Conservation (phyloP, 2,888 invertebrate genomes). For the Hemistola chrysoprasaria region DNA sequence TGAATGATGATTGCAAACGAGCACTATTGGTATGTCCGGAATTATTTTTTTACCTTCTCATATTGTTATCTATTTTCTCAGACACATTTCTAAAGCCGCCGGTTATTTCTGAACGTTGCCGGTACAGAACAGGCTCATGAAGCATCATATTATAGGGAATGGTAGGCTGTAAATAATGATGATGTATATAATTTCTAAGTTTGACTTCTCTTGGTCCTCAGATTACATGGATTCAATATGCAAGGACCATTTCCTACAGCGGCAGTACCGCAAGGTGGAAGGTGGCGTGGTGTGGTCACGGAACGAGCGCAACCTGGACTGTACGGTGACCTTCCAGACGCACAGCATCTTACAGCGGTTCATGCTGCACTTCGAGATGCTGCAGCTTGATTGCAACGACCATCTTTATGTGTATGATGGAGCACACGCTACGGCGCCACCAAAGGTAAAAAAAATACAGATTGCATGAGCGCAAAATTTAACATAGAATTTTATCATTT, state of each 20-base stretch:
- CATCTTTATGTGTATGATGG: conserved; percentile 96
- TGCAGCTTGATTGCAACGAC: conserved; percentile 96
- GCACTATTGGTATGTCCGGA: conserved; percentile 1
- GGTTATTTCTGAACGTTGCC: too few relatives aligned
- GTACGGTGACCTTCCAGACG: conserved; percentile 96
- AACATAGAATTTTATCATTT: too few relatives aligned
- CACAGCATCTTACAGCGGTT: conserved; percentile 96
- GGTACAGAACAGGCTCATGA: too few relatives aligned
- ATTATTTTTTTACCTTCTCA: too few relatives aligned
- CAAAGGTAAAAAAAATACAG: conserved; percentile 94
- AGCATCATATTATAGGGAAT: too few relatives aligned
- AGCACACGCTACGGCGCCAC: conserved; percentile 93
- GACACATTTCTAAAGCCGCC: too few relatives aligned
- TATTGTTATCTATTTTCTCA: too few relatives aligned
- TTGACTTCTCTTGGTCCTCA: conserved; percentile 70
- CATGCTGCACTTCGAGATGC: conserved; percentile 95
- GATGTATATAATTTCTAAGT: background rate
- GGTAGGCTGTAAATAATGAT: too few relatives aligned
- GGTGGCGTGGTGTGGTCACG: conserved; percentile 95
- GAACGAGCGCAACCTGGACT: conserved; percentile 95
- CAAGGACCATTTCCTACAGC: conserved; percentile 94
- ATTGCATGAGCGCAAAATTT: too few relatives aligned
- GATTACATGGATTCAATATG: conserved; percentile 95
- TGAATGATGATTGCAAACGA: conserved; percentile 12
- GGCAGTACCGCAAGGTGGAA: conserved; percentile 94